Conservation (phyloP, 2,113 vertebrate genomes). For the Seriola dumerili region DNA sequence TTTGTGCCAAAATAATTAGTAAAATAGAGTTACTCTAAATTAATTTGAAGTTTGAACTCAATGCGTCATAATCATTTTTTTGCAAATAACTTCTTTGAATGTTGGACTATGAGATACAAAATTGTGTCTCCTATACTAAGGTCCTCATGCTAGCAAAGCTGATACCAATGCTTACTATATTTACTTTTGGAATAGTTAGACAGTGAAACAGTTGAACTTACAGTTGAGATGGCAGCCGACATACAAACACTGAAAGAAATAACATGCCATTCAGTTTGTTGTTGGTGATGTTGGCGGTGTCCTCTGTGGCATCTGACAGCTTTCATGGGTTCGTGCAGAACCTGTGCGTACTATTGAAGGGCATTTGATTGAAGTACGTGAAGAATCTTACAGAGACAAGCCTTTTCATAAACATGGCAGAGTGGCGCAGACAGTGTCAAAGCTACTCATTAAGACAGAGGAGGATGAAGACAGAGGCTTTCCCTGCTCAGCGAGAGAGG, state of each 20-base stretch:
- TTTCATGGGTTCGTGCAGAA: not conserved
- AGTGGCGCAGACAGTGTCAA: not conserved
- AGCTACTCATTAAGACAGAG: not conserved
- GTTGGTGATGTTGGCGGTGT: not conserved
- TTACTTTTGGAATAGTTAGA: too few relatives aligned
- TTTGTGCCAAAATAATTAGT: not conserved
- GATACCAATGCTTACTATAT: too few relatives aligned
- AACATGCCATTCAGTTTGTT: slow-evolving; percentile 12
- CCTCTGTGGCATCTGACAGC: not conserved
- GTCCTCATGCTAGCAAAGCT: too few relatives aligned
- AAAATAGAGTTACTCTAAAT: not conserved
- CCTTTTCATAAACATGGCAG: slow-evolving; percentile 8
- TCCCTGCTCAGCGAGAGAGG: not conserved
- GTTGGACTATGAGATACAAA: not conserved
- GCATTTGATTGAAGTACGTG: not conserved
- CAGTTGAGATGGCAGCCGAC: not conserved
- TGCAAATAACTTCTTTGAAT: not conserved
- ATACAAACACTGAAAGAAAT: too few relatives aligned
- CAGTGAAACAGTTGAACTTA: not conserved
- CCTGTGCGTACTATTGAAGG: not conserved
- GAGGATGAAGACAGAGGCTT: not conserved
- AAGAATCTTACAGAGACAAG: slow-evolving; percentile 2
- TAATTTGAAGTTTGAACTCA: not conserved
- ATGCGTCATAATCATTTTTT: not conserved
- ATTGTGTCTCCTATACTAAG: too few relatives aligned